phyloP scores from a whole-genome alignment of 2,888 invertebrate genomes.

The Hyppa rectilinea region DNA sequence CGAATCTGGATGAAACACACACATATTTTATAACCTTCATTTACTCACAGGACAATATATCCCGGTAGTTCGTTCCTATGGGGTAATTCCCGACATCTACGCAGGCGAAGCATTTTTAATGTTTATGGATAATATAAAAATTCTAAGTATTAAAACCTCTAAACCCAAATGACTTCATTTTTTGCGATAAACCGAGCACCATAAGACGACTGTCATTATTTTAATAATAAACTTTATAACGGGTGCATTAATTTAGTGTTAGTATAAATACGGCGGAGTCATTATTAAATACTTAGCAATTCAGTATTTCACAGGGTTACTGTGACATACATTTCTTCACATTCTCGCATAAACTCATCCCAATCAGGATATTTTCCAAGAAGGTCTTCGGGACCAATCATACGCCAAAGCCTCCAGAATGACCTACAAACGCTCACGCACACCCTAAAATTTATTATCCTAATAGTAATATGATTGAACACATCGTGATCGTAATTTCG shows the following conservation, averaged over 20 bases:
- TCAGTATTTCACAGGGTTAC: neutral
- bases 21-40: too few relatives aligned
- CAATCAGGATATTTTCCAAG: constrained; percentile 23
- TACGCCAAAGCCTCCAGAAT: constrained; percentile 47
- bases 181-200: neutral
- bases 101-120: too few relatives aligned
- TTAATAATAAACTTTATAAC: neutral
- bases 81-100: too few relatives aligned
- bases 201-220: neutral
- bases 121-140: too few relatives aligned
- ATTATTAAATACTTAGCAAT: neutral
- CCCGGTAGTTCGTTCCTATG: too few relatives aligned
- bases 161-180: neutral
- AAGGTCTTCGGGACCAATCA: constrained; percentile 30
- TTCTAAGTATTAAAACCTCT: neutral
- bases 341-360: constrained; percentile 20
- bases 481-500: constrained; percentile 76
- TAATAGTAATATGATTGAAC: constrained; percentile 80
- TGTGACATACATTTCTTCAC: neutral
- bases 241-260: neutral
- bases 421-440: constrained; percentile 72
- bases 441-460: constrained; percentile 74
- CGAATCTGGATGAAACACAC: too few relatives aligned
- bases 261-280: neutral
- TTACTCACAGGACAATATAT: too few relatives aligned